A percentile compares a stretch with the other conserved stretches of the same genome.
These are phyloP conservation scores for Zaprionus inermis DNA, from an alignment of 1,140 invertebrate species.

Conservation along the genomic window DNA sequence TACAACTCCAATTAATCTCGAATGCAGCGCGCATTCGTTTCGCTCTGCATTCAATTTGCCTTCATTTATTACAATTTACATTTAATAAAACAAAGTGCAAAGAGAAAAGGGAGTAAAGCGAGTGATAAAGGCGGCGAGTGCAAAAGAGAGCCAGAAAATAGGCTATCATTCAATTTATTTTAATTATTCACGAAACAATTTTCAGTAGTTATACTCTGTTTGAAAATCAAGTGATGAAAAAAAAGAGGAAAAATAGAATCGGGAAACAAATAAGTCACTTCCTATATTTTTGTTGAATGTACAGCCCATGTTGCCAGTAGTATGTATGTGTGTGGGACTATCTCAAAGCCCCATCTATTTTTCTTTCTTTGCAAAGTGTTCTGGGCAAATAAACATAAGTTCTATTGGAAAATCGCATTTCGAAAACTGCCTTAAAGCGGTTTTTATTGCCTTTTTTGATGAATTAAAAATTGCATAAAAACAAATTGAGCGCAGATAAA, in stretches of 20 bases:
- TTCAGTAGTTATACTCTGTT: constrained; percentile 53
- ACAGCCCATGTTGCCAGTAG: no score
- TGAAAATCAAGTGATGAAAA: neutral
- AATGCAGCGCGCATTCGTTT: constrained; percentile 38
- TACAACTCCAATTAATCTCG: constrained; percentile 50
- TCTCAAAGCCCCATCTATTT: neutral
- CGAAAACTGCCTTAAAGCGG: neutral
- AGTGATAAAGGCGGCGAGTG: neutral
- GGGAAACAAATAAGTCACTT: no score
- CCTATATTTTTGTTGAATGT: neutral
- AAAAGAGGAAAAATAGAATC: neutral
- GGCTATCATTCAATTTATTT: constrained; percentile 21
- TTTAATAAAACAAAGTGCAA: constrained; percentile 47
- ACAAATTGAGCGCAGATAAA: constrained; percentile 1
- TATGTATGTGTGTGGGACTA: neutral
- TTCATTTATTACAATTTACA: constrained; percentile 19
- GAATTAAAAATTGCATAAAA: neutral
- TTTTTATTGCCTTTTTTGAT: neutral
- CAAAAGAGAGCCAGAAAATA: neutral
- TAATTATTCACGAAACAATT: constrained; percentile 62
- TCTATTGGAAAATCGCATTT: neutral
- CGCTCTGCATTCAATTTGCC: constrained; percentile 40
- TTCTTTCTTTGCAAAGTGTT: neutral
- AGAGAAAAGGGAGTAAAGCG: neutral
- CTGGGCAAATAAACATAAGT: neutral